A percentile compares a stretch with the other conserved stretches of the same genome.
These are phyloP conservation scores for Philereme transversata DNA, from an alignment of 2,888 invertebrate genomes.

Conservation along the genomic window DNA sequence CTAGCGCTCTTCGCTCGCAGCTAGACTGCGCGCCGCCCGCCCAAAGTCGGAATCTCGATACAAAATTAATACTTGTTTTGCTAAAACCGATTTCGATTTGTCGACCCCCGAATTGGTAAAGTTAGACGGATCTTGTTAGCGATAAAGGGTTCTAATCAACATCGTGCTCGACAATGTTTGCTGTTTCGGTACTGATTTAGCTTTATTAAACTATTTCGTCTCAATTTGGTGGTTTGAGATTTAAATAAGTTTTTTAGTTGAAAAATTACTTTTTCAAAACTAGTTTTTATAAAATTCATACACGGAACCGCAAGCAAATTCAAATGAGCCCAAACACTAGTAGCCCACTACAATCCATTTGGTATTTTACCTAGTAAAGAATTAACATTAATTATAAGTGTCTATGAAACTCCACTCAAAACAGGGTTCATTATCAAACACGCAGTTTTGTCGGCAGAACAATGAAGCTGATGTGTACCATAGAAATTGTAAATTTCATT, in stretches of 20 bases:
- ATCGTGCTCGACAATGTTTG: constrained; percentile 52
- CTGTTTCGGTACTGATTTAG: constrained; percentile 42
- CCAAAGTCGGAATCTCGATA: constrained; percentile 68
- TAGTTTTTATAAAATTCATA: too few species aligned
- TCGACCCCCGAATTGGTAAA: constrained; percentile 78
- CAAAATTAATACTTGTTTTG: constrained; percentile 84
- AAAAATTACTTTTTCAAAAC: constrained; percentile 1
- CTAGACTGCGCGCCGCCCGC: constrained; percentile 71
- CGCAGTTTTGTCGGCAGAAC: neutral
- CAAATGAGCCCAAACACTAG: too few species aligned
- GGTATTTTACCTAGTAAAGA: too few species aligned
- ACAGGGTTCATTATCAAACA: neutral
- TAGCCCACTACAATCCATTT: too few species aligned
- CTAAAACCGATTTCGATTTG: constrained; percentile 83
- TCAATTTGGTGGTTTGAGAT: constrained; percentile 20
- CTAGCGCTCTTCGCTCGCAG: constrained; percentile 34
- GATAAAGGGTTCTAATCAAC: constrained; percentile 79
- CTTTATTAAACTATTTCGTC: constrained; percentile 25
- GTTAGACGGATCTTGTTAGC: constrained; percentile 80
- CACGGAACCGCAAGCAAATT: too few species aligned
- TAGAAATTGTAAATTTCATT: too few species aligned
- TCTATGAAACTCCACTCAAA: neutral
- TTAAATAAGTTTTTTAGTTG: too few species aligned
- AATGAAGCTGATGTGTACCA: too few species aligned
- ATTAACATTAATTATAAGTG: too few species aligned